phyloP scores from a whole-genome alignment of 35 echinoderm and acorn worm genomes.

The Ophiothrix spiculata region DNA sequence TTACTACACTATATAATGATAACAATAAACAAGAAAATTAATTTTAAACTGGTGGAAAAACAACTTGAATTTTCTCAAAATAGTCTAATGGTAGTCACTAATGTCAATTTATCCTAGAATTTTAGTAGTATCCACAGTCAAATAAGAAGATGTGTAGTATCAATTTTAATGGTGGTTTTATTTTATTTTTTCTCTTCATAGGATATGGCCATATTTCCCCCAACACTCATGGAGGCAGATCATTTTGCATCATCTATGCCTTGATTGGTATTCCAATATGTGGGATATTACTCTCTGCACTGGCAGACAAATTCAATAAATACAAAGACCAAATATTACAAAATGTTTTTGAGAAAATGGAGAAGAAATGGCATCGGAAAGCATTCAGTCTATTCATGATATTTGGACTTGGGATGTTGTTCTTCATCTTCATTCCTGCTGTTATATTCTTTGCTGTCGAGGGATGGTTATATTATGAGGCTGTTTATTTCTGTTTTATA shows the following conservation, averaged over 20 bases:
- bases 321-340: neutral
- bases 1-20: too few relatives aligned
- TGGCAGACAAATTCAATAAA: slow-evolving; percentile 38
- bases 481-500: slow-evolving; percentile 78
- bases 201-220: slow-evolving; percentile 61
- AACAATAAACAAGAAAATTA: too few relatives aligned
- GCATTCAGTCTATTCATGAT: slow-evolving; percentile 22
- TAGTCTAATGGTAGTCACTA: neutral
- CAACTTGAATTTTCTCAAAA: neutral
- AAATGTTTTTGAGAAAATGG: neutral
- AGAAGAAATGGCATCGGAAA: neutral
- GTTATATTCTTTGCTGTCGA: slow-evolving; percentile 63
- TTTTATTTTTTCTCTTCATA: slow-evolving; percentile 1
- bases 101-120: neutral
- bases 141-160: neutral
- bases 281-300: slow-evolving; percentile 29
- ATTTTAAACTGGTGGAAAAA: neutral
- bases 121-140: neutral
- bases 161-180: neutral
- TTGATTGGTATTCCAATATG: slow-evolving; percentile 65
- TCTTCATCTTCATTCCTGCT: slow-evolving; percentile 75
- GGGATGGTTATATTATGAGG: slow-evolving; percentile 62
- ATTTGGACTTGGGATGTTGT: slow-evolving; percentile 7
- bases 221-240: slow-evolving; percentile 27
- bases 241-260: slow-evolving; percentile 56